Evolutionary conservation across 2,797 vertebrate genomes (phyloP).

Genomic region (Clarias platycephalus): DNA sequence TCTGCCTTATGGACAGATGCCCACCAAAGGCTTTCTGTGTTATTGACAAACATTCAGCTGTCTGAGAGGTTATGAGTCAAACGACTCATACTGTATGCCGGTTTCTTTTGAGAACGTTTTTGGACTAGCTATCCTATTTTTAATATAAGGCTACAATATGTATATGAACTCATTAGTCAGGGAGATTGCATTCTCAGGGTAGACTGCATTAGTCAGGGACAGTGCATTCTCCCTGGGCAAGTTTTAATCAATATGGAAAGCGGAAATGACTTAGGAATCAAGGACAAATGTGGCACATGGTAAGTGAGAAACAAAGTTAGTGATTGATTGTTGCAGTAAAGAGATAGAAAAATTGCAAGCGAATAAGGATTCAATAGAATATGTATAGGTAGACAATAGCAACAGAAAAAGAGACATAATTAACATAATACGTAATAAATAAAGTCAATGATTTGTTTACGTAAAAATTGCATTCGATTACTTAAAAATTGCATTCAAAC

Average conservation of each 20-base stretch:
- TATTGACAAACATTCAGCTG: slow-evolving; percentile 26
- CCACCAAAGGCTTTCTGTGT: slow-evolving; percentile 3
- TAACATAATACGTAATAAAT: background rate
- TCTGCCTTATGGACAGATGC: slow-evolving; percentile 24
- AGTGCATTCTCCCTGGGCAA: too few relatives aligned
- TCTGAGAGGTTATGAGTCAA: slow-evolving; percentile 16
- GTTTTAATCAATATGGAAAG: background rate
- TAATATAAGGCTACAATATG: background rate
- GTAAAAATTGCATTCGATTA: too few relatives aligned
- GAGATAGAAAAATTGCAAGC: background rate
- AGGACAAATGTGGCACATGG: background rate
- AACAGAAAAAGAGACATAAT: background rate
- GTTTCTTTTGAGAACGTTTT: background rate
- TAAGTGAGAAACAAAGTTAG: background rate
- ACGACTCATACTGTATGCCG: background rate
- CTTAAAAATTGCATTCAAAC: too few relatives aligned
- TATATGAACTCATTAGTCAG: too few relatives aligned
- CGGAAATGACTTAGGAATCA: background rate
- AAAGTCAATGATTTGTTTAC: background rate
- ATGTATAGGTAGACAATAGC: background rate
- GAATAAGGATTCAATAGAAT: background rate
- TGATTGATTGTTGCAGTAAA: background rate
- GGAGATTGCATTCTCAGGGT: too few relatives aligned
- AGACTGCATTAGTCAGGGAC: too few relatives aligned
- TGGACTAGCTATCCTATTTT: background rate